Base-by-base conservation (phyloP, 2,888 invertebrate species). In the Petrolisthes manimaculis region DNA sequence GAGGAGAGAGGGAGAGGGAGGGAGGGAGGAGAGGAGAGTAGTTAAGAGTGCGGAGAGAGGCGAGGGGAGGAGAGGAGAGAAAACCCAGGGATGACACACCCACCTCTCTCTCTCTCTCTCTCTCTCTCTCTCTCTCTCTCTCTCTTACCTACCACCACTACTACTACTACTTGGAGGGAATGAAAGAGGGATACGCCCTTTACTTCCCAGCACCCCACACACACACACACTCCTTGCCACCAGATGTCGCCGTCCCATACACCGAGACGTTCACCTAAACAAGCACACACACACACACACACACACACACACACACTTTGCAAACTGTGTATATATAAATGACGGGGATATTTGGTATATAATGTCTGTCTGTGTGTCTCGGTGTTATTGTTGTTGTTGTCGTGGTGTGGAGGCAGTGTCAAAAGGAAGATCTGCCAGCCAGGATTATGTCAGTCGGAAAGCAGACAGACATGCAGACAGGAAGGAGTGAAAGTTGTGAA, bases 181-280 rank as follows among this genome's bases (percentile, higher is more conserved):
- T n/a, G n/a, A n/a, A n/a, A n/a, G n/a, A 18, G 74, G 74, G 80
- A 55, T 80, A 80, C 74, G 80, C 71, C 86, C 61, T 67, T 81
- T n/a, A 24, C 80, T 14, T 77, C 18, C 55, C 56, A 21, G 0
- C 75, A 6, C 54, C 1, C 69, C 67, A 24, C 61, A 6, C 79
- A 4, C 83, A 21, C 53, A 4, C 51, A 18, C 54, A 53, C n/a
- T n/a, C 61, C 37, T 37, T 67, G 14, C 78, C 78, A n/a, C 71
- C 84, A 85, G 84, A 85, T 85, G 84, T 85, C 84, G 61, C 79
- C 69, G 82, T 86, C 86, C 86, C 86, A 86, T 86, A 86, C 81
- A 86, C 61, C 69, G 24, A 55, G 12, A 71, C 54, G 54, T 61
- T 51, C 78, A 78, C 67, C n/a, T 54, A 83, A 18, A 84, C 77